Evolutionary conservation across 2,888 invertebrate genomes (phyloP), one percentile per base, ranked within the genome.

Genomic region (Malthinus flaveolus): DNA sequence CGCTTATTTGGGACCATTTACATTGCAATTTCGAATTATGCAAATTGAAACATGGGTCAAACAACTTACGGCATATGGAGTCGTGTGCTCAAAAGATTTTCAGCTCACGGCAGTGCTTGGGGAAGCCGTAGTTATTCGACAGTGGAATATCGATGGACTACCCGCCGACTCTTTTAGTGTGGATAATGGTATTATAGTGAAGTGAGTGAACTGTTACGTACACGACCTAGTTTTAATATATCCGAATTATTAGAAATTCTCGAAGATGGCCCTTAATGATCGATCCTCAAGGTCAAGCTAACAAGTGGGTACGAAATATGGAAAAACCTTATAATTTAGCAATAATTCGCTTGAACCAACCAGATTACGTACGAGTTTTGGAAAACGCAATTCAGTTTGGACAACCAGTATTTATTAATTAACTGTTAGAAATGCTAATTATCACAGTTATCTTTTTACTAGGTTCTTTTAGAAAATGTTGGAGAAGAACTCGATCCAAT

Each of bases 261-360:
- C 85, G 93, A 52, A 85, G 96, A 51, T 97, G 94, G 90, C 93
- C 97, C 0, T 80, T 97, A 10, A 91, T 96, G 89, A 94, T 97
- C 66, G 97, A 97, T 79, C 97, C 97, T 0, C 96, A 97, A 75
- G 90, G 91, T 0, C 95, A 95, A 76, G 95, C 95, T 0, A 95
- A 94, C 73, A 91, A 92, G 72, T 97, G 96, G 95, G 84, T 96
- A 34, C 94, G 93, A 77, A 95, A 94, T 75, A 89, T 94, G 89
- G 95, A 96, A 75, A 93, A 91, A 71, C 83, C 85, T 0, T 91
- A 93, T 73, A 91, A 91, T 73, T 76, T 96, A 42, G 88, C 88
- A 62, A 84, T 94, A 3, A 89, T 93, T 61, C 87, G 94, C 52
- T 80, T 93, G 64, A 87, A 87, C 59, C 94, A 95, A 71, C 80